Percentiles rank a stretch among this genome's conserved stretches.
phyloP scores from a whole-genome alignment of 2,113 vertebrate species.

The Emydocephalus ijimae region DNA sequence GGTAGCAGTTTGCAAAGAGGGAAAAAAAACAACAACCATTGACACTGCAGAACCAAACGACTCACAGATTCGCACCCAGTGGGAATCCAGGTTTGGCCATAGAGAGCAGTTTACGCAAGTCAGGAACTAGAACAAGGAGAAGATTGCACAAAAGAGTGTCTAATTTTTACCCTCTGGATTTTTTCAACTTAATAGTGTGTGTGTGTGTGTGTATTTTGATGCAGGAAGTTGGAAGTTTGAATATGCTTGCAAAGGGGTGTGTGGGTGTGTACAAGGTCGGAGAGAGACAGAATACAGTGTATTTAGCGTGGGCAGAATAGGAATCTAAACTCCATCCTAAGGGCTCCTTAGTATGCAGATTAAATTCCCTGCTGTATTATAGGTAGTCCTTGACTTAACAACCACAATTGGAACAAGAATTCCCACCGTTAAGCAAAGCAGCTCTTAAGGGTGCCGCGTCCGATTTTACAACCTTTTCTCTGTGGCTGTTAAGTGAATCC shows the following conservation, averaged over 20 bases:
- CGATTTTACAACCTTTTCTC: neutral
- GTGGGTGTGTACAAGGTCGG: neutral
- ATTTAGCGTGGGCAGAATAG: neutral
- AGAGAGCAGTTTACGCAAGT: neutral
- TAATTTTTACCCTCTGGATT: neutral
- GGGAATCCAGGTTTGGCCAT: neutral
- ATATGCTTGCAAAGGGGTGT: too few relatives aligned
- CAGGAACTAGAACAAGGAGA: neutral
- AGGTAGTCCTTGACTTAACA: neutral
- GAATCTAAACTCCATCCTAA: neutral
- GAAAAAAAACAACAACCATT: neutral
- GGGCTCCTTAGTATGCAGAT: neutral
- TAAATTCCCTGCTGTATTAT: neutral
- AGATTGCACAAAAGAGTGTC: neutral
- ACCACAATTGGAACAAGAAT: neutral
- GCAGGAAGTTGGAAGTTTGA: neutral
- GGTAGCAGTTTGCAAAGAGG: neutral
- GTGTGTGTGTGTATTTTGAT: neutral
- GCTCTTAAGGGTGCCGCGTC: neutral
- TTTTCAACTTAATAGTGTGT: neutral
- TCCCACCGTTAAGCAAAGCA: neutral
- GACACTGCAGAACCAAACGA: too few relatives aligned
- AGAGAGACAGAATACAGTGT: neutral
- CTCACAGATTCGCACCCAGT: neutral
- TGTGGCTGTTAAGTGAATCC: neutral